These are phyloP conservation scores for Heliornis fulica DNA, from an alignment of 2,113 vertebrate genomes.

Conservation along the genomic window DNA sequence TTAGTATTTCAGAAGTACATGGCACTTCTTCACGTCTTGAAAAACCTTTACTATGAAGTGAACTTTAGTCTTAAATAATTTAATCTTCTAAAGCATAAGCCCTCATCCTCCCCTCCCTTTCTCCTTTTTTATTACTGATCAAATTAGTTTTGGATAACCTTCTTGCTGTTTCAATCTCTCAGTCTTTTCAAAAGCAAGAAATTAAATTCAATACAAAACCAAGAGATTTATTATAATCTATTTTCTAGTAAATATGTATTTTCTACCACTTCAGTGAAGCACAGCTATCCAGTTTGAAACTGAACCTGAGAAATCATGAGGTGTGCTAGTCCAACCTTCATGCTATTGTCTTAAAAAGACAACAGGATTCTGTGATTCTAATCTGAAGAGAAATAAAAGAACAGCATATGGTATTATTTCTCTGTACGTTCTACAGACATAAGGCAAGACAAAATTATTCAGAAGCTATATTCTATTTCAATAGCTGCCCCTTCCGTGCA, in stretches of 20 bases:
- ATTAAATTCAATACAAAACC: background rate
- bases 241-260: background rate
- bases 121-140: background rate
- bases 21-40: background rate
- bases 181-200: background rate
- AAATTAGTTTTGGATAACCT: background rate
- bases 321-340: background rate
- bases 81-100: background rate
- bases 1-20: background rate
- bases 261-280: background rate
- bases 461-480: background rate
- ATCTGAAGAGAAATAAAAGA: background rate
- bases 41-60: background rate
- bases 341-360: background rate
- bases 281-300: background rate
- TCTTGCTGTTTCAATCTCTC: background rate
- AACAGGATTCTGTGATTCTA: background rate
- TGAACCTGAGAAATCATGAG: background rate
- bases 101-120: background rate
- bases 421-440: background rate
- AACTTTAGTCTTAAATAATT: background rate
- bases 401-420: background rate
- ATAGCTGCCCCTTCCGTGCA: background rate
- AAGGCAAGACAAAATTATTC: background rate
- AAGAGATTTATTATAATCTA: background rate